Evolutionary conservation across 2,888 invertebrate genomes (phyloP).

Genomic region (Bellardia bayeri): DNA sequence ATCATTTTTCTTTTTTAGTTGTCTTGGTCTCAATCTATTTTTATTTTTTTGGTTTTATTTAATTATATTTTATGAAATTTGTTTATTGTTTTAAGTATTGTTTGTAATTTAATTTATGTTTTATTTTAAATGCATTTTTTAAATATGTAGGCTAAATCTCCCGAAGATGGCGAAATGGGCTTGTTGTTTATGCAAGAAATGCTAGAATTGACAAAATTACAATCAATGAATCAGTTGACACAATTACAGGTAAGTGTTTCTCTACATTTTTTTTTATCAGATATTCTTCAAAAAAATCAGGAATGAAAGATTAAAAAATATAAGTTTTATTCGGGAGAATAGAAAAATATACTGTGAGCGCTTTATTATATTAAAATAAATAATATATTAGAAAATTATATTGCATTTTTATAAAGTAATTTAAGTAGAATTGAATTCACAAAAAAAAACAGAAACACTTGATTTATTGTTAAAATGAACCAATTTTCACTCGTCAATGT

Average conservation of each 20-base stretch:
- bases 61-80: conserved; percentile 23
- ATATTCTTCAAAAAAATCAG: too few species aligned
- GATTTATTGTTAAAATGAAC: too few species aligned
- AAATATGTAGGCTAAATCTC: conserved; percentile 89
- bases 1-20: conserved; percentile 62
- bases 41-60: conserved; percentile 50
- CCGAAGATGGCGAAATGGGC: conserved; percentile 95
- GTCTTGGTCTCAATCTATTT: conserved; percentile 25
- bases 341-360: too few species aligned
- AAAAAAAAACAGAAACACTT: too few species aligned
- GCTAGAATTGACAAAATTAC: conserved; percentile 93
- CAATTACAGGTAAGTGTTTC: conserved; percentile 81
- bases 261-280: too few species aligned
- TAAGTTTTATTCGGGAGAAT: too few species aligned
- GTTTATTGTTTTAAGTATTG: background rate
- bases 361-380: too few species aligned
- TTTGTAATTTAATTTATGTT: background rate
- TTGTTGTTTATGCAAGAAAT: conserved; percentile 98
- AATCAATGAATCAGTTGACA: conserved; percentile 84
- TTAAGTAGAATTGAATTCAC: too few species aligned
- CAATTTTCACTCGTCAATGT: too few species aligned
- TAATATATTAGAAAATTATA: too few species aligned
- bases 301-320: too few species aligned
- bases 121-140: background rate
- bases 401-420: too few species aligned